Conservation (phyloP, 2,113 vertebrate genomes). For the Podarcis raffonei region DNA sequence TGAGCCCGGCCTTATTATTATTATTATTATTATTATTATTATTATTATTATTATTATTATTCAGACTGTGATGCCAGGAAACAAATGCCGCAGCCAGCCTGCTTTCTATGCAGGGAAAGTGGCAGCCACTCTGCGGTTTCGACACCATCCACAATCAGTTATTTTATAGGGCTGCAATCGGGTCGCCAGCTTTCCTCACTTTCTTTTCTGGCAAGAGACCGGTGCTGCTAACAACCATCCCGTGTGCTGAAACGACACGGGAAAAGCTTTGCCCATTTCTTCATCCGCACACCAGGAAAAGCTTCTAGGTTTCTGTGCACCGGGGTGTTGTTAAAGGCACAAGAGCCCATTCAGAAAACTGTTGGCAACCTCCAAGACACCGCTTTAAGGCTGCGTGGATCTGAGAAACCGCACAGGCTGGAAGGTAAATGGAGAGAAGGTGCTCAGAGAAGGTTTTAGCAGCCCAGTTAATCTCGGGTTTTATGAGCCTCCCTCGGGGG, state of each 20-base stretch:
- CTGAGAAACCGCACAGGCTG: background rate
- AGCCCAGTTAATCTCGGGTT: too few species aligned
- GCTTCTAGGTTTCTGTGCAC: background rate
- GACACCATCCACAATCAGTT: background rate
- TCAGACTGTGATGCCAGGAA: background rate
- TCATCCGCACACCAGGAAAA: background rate
- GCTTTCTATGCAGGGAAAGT: background rate
- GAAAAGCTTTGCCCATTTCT: background rate
- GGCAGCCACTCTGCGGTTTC: too few species aligned
- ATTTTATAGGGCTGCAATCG: background rate
- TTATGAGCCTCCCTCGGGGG: too few species aligned
- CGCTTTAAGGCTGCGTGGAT: background rate
- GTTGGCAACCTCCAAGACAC: background rate
- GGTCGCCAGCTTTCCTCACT: background rate
- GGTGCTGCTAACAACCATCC: background rate
- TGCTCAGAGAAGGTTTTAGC: too few species aligned
- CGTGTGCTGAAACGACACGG: background rate
- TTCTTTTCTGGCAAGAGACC: background rate
- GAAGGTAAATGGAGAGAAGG: background rate
- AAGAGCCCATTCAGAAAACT: background rate
- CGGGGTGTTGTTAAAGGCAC: background rate
- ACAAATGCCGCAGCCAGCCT: background rate
- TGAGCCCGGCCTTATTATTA: too few species aligned
- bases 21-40: too few species aligned
- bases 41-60: too few species aligned